A percentile compares a stretch with the other conserved stretches of the same genome.
phyloP scores from a whole-genome alignment of 2,113 vertebrate genomes.

The Gymnorhina tibicen region DNA sequence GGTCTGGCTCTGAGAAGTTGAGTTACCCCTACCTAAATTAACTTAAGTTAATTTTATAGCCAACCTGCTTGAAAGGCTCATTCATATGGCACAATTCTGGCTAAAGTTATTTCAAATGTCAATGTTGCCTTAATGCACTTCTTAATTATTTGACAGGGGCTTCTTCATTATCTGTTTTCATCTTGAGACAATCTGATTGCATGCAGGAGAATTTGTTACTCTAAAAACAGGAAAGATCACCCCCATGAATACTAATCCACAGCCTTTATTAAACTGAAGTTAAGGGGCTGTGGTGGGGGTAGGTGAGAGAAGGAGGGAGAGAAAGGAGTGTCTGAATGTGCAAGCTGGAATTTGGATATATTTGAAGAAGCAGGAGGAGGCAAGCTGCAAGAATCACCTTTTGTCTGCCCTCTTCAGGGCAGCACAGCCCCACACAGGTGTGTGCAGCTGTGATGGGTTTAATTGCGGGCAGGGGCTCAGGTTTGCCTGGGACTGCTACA shows the following conservation, averaged over 20 bases:
- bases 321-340: not conserved
- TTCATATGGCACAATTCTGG: not conserved
- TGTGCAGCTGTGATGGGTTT: accelerated
- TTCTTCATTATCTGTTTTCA: not conserved
- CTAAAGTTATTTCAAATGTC: not conserved
- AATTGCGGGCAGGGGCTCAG: accelerated
- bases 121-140: not conserved
- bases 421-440: accelerated
- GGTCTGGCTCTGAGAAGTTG: not conserved
- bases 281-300: not conserved
- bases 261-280: not conserved
- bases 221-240: not conserved
- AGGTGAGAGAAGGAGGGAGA: not conserved
- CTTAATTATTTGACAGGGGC: not conserved
- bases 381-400: not conserved
- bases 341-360: not conserved
- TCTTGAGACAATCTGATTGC: not conserved
- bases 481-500: not conserved
- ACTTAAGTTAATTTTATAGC: not conserved
- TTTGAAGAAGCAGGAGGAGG: not conserved
- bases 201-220: not conserved
- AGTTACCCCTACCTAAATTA: not conserved
- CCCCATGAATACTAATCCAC: not conserved
- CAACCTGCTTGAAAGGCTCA: not conserved
- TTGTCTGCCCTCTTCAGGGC: not conserved